Percentiles rank a stretch among this genome's conserved stretches.
phyloP scores from a whole-genome alignment of 2,113 vertebrate genomes.

The Antechinus flavipes region DNA sequence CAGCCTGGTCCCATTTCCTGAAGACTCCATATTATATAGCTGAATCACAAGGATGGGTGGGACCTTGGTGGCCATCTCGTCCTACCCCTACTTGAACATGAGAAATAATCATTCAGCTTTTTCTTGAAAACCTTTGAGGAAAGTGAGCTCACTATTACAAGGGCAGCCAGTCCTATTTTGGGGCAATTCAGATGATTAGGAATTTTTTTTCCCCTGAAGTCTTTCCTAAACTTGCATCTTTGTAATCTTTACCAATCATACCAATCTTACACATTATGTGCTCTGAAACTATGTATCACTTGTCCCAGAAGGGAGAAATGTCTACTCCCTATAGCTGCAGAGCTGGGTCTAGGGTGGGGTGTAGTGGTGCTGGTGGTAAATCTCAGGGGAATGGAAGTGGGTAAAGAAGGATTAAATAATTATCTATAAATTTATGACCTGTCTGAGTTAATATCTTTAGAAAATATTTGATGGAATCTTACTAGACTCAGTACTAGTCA shows the following conservation, averaged over 20 bases:
- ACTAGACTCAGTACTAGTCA: not conserved
- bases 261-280: not conserved
- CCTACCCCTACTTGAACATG: not conserved
- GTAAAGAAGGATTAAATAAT: not conserved
- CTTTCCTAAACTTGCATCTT: not conserved
- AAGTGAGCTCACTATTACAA: not conserved
- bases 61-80: too few species aligned
- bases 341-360: too few species aligned
- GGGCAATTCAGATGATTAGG: not conserved
- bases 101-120: not conserved
- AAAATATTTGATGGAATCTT: not conserved
- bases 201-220: not conserved
- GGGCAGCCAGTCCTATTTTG: not conserved
- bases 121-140: not conserved
- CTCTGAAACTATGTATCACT: not conserved
- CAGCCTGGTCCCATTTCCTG: not conserved
- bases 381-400: not conserved
- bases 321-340: not conserved
- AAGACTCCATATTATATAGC: not conserved
- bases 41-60: not conserved
- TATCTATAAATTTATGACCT: not conserved
- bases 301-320: not conserved
- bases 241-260: not conserved
- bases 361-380: not conserved
- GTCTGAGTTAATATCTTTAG: not conserved